Conservation (phyloP, 1,140 invertebrate genomes). For the Macrosteles quadrilineatus region DNA sequence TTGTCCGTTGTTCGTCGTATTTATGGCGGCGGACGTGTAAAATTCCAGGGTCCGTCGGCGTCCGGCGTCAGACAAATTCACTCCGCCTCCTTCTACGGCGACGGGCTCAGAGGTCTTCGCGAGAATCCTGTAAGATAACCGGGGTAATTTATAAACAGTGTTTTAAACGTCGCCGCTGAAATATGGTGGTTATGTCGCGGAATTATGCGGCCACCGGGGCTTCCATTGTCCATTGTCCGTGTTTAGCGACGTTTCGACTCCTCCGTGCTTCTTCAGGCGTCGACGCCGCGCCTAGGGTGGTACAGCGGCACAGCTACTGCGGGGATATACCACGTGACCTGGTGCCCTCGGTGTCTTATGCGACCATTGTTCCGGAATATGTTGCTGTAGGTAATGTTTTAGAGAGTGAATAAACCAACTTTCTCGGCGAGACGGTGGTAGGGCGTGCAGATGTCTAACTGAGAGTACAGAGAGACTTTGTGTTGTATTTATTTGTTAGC, state of each 20-base stretch:
- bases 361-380: too few relatives aligned
- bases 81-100: slow-evolving; percentile 4
- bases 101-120: neutral
- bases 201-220: neutral
- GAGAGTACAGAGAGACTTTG: too few relatives aligned
- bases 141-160: slow-evolving; percentile 14
- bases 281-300: too few relatives aligned
- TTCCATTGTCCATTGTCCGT: slow-evolving; percentile 12
- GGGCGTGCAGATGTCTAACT: too few relatives aligned
- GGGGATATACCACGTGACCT: too few relatives aligned
- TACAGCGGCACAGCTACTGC: too few relatives aligned
- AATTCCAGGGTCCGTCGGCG: neutral
- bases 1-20: neutral
- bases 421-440: too few relatives aligned
- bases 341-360: too few relatives aligned
- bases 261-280: too few relatives aligned
- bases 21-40: neutral
- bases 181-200: slow-evolving; percentile 6
- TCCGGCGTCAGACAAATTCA: neutral
- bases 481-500: too few relatives aligned
- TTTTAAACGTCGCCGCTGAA: slow-evolving; percentile 10
- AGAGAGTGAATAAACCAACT: too few relatives aligned
- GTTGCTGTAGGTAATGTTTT: too few relatives aligned
- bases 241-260: neutral
- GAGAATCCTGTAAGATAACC: slow-evolving; percentile 5